A percentile compares a stretch with the other conserved stretches of the same genome.
phyloP scores from a whole-genome alignment of 1,140 invertebrate genomes.

The Rhagoletis zephyria region DNA sequence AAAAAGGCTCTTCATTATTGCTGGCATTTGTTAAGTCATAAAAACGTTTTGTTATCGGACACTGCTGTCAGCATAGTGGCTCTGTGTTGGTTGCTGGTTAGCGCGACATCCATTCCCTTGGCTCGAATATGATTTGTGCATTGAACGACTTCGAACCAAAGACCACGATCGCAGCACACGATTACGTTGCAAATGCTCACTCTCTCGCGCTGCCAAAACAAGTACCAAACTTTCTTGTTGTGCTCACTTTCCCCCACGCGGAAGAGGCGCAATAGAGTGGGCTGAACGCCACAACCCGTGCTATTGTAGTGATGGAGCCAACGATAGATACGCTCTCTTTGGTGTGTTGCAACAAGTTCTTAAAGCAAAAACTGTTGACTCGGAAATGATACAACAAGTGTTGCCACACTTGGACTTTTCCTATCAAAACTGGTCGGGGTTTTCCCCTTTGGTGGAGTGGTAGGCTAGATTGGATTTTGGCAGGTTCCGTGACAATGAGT shows the following conservation, averaged over 20 bases:
- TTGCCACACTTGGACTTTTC: too few relatives aligned
- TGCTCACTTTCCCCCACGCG: neutral
- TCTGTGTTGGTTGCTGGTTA: neutral
- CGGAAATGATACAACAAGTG: neutral
- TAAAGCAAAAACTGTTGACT: neutral
- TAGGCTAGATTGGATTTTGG: too few relatives aligned
- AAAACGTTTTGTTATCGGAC: constrained; percentile 31
- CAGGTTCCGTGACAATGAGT: too few relatives aligned
- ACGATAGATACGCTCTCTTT: neutral
- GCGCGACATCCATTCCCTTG: neutral
- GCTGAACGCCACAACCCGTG: too few relatives aligned
- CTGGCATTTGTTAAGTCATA: constrained; percentile 15
- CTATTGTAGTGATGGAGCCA: neutral
- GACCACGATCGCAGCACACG: neutral
- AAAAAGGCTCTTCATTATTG: constrained; percentile 35
- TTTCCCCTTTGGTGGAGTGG: too few relatives aligned
- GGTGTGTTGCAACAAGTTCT: constrained; percentile 43
- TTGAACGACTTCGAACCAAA: neutral
- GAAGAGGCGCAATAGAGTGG: neutral
- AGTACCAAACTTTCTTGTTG: neutral
- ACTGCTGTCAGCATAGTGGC: neutral
- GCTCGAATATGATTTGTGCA: neutral
- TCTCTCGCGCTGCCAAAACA: neutral
- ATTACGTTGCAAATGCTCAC: neutral
- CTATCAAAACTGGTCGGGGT: too few relatives aligned